Evolutionary conservation across 1,140 invertebrate species (phyloP).

Genomic region (Carcinoscorpius rotundicauda): DNA sequence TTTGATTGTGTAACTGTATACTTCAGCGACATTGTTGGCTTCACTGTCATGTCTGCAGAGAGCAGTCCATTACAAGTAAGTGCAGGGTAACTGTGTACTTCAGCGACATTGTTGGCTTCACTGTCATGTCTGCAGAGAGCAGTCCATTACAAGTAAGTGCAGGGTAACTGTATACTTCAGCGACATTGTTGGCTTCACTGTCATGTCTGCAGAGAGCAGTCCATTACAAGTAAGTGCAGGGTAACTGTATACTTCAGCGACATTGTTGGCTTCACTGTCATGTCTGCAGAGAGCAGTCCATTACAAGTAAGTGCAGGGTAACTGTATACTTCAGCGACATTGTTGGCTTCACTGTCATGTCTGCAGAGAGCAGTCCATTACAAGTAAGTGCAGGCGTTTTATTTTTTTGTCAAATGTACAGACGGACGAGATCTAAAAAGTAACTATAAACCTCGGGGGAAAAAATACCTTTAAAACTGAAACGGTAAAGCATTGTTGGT

Average conservation of each 20-base stretch:
- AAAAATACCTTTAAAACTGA: no score
- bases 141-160: slow-evolving; percentile 65
- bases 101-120: slow-evolving; percentile 91
- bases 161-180: slow-evolving; percentile 41
- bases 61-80: slow-evolving; percentile 72
- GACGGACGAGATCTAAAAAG: no score
- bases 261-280: slow-evolving; percentile 92
- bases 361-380: slow-evolving; percentile 81
- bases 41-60: slow-evolving; percentile 86
- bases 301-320: slow-evolving; percentile 50
- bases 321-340: slow-evolving; percentile 59
- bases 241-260: slow-evolving; percentile 49
- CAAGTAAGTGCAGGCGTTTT: slow-evolving; percentile 39
- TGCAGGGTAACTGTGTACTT: slow-evolving; percentile 38
- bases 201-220: slow-evolving; percentile 83
- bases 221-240: slow-evolving; percentile 58
- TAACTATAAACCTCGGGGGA: no score
- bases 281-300: slow-evolving; percentile 85
- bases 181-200: slow-evolving; percentile 94
- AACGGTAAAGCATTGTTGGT: no score
- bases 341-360: no score
- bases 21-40: slow-evolving; percentile 82
- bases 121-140: slow-evolving; percentile 83
- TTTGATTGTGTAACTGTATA: slow-evolving; percentile 36
- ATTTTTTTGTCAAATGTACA: no score